Percentiles rank a stretch among this genome's conserved stretches.
Conservation (phyloP, 2,113 vertebrate genomes). For the Myiopsitta monachus region DNA sequence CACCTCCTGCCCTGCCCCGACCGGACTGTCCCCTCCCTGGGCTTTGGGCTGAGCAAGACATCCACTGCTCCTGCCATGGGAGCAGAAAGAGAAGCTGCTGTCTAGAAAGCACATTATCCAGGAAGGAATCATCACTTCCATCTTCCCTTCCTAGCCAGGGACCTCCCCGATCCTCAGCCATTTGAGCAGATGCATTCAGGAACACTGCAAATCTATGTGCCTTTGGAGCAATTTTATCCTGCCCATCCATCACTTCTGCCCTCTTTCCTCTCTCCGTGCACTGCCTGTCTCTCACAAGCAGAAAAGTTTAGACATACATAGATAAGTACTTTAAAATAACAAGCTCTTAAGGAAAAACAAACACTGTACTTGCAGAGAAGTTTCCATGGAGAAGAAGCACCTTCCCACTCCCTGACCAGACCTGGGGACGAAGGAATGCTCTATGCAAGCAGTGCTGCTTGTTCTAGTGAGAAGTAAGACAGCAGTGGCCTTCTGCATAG, state of each 20-base stretch:
- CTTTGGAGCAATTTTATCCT: not conserved
- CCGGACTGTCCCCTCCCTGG: not conserved
- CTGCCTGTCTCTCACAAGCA: not conserved
- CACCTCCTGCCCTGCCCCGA: not conserved
- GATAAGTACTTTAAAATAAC: not conserved
- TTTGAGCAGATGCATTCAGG: not conserved
- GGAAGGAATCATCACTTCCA: accelerated
- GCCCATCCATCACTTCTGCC: not conserved
- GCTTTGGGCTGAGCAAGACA: accelerated
- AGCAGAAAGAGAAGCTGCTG: not conserved
- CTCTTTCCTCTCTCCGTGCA: not conserved
- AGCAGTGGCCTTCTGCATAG: not conserved
- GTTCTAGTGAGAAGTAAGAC: not conserved
- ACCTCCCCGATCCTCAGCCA: not conserved
- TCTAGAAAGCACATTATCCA: not conserved
- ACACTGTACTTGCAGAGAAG: not conserved
- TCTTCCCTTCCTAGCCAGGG: not conserved
- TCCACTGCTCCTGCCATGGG: not conserved
- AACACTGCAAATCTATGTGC: accelerated
- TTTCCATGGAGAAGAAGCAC: not conserved
- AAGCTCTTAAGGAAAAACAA: not conserved
- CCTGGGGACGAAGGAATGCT: not conserved
- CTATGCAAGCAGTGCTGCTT: not conserved
- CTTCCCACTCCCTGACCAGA: not conserved
- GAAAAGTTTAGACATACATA: not conserved